phyloP scores from a whole-genome alignment of 1,140 invertebrate species.

The Drosophila orena region DNA sequence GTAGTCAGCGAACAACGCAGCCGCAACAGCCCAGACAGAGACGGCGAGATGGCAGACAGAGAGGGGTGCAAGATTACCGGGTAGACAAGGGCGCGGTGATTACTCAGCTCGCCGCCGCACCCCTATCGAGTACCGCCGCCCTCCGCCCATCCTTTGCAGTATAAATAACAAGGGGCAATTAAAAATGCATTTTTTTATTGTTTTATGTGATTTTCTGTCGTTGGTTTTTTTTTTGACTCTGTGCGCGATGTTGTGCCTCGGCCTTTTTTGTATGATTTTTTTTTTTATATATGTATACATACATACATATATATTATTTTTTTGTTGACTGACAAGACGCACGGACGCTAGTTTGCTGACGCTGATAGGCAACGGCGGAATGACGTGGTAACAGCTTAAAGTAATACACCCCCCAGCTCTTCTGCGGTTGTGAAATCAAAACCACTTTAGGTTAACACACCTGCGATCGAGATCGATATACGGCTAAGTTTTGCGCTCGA shows the following conservation, averaged over 20 bases:
- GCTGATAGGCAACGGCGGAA: constrained; percentile 52
- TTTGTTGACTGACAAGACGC: constrained; percentile 34
- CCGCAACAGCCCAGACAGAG: constrained; percentile 42
- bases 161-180: constrained; percentile 69
- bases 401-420: constrained; percentile 7
- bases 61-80: neutral
- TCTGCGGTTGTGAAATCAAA: constrained; percentile 68
- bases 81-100: constrained; percentile 33
- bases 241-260: constrained; percentile 19
- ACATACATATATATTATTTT: constrained; percentile 14
- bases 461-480: constrained; percentile 68
- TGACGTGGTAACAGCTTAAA: constrained; percentile 53
- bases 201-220: constrained; percentile 44
- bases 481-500: constrained; percentile 33
- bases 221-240: constrained; percentile 10
- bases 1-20: constrained; percentile 53
- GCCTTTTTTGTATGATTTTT: neutral
- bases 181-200: constrained; percentile 61
- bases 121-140: neutral
- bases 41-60: constrained; percentile 1
- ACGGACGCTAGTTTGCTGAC: constrained; percentile 58
- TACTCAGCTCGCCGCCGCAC: constrained; percentile 34
- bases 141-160: constrained; percentile 30
- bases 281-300: neutral
- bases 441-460: constrained; percentile 76